These are phyloP conservation scores for Apocrypta bakeri DNA, from an alignment of 1,140 invertebrate genomes.

Conservation along the genomic window DNA sequence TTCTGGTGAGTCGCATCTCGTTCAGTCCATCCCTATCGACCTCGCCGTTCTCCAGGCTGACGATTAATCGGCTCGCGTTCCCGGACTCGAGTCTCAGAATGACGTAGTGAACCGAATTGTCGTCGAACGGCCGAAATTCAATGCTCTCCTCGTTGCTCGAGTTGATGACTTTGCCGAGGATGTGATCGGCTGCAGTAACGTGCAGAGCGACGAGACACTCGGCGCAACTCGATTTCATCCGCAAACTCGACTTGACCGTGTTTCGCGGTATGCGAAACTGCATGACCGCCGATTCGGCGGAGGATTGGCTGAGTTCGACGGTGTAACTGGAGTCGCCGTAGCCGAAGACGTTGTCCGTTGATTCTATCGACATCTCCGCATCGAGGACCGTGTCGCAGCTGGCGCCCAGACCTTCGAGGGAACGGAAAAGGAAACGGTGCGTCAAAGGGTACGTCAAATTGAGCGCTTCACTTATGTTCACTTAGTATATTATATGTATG, in stretches of 20 bases:
- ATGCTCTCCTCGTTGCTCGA: conserved; percentile 58
- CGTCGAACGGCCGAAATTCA: conserved; percentile 74
- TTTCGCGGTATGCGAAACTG: conserved; percentile 62
- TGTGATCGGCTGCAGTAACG: conserved; percentile 56
- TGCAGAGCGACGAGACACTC: conserved; percentile 62
- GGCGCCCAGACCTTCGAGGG: conserved; percentile 69
- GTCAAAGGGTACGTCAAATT: no score
- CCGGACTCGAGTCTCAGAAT: conserved; percentile 62
- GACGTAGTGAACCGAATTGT: conserved; percentile 77
- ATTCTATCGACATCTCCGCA: conserved; percentile 75
- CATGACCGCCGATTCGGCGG: conserved; percentile 60
- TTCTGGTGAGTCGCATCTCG: conserved; percentile 76
- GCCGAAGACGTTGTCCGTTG: conserved; percentile 55
- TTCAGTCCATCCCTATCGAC: neutral
- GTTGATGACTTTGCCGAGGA: conserved; percentile 57
- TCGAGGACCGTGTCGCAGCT: conserved; percentile 76
- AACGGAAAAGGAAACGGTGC: neutral
- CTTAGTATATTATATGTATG: no score
- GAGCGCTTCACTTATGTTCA: no score
- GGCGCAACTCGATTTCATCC: no score
- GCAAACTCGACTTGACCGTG: conserved; percentile 61
- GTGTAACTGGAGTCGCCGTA: conserved; percentile 57
- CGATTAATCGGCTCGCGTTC: conserved; percentile 58
- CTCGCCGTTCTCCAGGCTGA: conserved; percentile 46
- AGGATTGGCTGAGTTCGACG: neutral